Evolutionary conservation across 2,113 vertebrate species (phyloP).

Genomic region (Hippocampus mohnikei): DNA sequence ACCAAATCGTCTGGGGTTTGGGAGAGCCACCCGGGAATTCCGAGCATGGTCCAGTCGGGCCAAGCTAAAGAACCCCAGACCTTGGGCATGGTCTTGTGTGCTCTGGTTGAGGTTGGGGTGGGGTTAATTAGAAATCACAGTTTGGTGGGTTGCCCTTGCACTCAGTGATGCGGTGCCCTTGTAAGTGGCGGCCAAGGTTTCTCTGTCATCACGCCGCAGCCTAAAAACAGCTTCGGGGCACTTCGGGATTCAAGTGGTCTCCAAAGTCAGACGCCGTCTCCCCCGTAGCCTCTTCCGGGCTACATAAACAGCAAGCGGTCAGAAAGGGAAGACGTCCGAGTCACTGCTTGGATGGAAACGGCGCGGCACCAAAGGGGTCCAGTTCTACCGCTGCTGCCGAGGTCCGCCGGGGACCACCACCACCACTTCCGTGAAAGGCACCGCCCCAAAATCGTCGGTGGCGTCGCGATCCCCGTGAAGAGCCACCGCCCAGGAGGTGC

Average conservation of each 20-base stretch:
- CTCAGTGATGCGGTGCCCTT: neutral
- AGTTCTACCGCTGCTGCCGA: constrained; percentile 75
- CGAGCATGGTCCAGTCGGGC: too few relatives aligned
- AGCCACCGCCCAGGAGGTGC: constrained; percentile 64
- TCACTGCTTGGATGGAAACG: constrained; percentile 93
- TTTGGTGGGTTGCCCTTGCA: neutral
- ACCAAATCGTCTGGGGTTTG: neutral
- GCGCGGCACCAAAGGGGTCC: constrained; percentile 96
- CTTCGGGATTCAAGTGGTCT: neutral
- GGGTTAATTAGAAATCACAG: neutral
- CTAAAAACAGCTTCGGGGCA: neutral
- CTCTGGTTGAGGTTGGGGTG: too few relatives aligned
- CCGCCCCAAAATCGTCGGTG: constrained; percentile 92
- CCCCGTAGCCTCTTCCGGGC: neutral
- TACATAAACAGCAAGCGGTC: neutral
- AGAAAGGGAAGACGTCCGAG: neutral
- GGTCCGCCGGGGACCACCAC: constrained; percentile 72
- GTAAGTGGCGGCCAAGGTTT: neutral
- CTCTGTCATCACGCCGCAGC: neutral
- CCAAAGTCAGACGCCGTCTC: neutral
- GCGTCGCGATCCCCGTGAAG: constrained; percentile 67
- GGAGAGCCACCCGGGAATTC: too few relatives aligned
- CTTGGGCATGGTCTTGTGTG: too few relatives aligned
- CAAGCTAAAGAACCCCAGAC: too few relatives aligned
- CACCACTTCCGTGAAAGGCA: constrained; percentile 89